Evolutionary conservation across 2,888 invertebrate species (phyloP).

Genomic region (Macrosoma leucophasiata): DNA sequence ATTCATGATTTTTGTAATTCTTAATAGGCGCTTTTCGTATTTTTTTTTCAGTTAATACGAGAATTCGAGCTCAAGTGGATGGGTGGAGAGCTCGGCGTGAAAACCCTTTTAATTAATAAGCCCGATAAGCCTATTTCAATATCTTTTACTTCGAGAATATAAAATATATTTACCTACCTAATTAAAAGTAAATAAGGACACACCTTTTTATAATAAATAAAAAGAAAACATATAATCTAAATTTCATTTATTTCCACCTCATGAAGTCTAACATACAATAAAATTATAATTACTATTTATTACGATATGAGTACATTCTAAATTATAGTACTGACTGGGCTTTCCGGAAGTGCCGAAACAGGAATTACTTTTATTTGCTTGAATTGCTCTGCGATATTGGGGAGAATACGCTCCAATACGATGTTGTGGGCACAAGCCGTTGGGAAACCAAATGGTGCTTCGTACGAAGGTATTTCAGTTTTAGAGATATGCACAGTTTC

Average conservation of each 20-base stretch:
- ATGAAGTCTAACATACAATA: too few species aligned
- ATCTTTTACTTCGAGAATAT: conserved; percentile 33
- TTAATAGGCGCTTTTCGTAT: neutral
- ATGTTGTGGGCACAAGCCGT: conserved; percentile 4
- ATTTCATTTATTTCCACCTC: too few species aligned
- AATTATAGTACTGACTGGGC: too few species aligned
- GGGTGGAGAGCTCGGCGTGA: conserved; percentile 78
- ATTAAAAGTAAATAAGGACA: too few species aligned
- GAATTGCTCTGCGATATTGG: conserved; percentile 4
- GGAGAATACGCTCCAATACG: conserved; percentile 4
- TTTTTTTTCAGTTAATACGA: conserved; percentile 75
- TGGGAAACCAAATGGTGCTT: conserved; percentile 1
- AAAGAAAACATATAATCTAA: too few species aligned
- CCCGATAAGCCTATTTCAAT: conserved; percentile 80
- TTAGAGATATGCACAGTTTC: too few species aligned
- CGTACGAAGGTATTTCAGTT: too few species aligned
- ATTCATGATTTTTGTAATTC: too few species aligned
- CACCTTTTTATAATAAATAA: too few species aligned
- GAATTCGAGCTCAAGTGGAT: conserved; percentile 79
- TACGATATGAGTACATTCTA: too few species aligned
- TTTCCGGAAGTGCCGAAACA: too few species aligned
- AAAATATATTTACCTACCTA: conserved; percentile 6
- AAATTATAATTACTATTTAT: too few species aligned
- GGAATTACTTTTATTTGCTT: conserved; percentile 4
- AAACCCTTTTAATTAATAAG: conserved; percentile 85